These are phyloP conservation scores for Drosophila kuntzei DNA, from an alignment of 2,888 invertebrate species.

Conservation along the genomic window DNA sequence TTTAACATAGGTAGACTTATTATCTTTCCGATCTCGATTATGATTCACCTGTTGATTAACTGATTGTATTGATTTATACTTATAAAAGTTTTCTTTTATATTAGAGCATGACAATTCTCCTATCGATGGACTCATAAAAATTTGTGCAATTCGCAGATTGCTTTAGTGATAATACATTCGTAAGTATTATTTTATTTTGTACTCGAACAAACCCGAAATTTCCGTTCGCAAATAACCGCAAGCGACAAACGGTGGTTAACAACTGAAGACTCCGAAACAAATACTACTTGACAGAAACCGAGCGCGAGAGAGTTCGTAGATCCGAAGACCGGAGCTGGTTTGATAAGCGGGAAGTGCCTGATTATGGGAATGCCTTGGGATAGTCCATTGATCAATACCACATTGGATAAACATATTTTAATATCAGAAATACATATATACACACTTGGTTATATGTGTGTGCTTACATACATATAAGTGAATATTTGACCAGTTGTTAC, in stretches of 20 bases:
- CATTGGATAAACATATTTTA: background rate
- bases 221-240: constrained; percentile 13
- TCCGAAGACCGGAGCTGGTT: background rate
- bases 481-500: too few relatives aligned
- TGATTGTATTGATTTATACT: background rate
- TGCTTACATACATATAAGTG: background rate
- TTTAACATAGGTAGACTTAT: background rate
- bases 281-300: background rate
- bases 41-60: background rate
- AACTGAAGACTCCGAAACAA: constrained; percentile 21
- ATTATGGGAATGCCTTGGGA: constrained; percentile 13
- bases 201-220: background rate
- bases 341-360: constrained; percentile 31
- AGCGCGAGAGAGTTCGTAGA: background rate
- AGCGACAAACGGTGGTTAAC: constrained; percentile 7
- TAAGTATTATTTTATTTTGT: background rate
- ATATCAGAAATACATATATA: background rate
- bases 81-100: background rate
- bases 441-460: background rate
- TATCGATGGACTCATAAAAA: constrained; percentile 6
- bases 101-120: background rate
- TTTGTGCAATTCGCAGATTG: background rate
- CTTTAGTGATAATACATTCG: background rate
- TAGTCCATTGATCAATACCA: constrained; percentile 8
- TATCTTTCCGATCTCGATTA: background rate